Evolutionary conservation across 2,888 invertebrate genomes (phyloP).

Genomic region (Eristalinus sepulchralis): DNA sequence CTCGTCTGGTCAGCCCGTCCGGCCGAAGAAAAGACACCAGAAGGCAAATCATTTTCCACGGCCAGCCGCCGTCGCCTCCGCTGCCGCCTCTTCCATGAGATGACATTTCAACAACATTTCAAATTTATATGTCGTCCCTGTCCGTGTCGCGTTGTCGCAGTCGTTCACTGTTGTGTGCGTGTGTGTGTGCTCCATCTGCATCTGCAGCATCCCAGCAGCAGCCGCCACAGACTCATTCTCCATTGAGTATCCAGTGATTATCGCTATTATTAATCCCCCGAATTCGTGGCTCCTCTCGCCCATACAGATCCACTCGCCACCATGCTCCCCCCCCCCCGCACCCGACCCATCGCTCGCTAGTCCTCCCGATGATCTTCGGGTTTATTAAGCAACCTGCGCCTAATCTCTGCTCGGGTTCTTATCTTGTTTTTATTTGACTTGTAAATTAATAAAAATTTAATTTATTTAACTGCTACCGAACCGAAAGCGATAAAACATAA

Average conservation of each 20-base stretch:
- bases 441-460: constrained; percentile 79
- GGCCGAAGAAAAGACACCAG: constrained; percentile 45
- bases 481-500: constrained; percentile 73
- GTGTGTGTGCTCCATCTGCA: constrained; percentile 38
- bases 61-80: constrained; percentile 26
- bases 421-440: constrained; percentile 75
- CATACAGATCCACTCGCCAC: background rate
- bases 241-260: constrained; percentile 60
- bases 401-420: constrained; percentile 63
- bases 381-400: constrained; percentile 62
- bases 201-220: constrained; percentile 50
- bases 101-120: constrained; percentile 68
- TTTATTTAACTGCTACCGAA: constrained; percentile 77
- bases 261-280: constrained; percentile 65
- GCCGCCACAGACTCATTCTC: constrained; percentile 26
- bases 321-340: background rate
- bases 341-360: background rate
- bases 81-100: constrained; percentile 44
- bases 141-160: constrained; percentile 67
- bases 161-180: constrained; percentile 42
- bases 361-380: constrained; percentile 50
- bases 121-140: constrained; percentile 68
- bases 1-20: constrained; percentile 36
- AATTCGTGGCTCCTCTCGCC: constrained; percentile 27
- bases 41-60: constrained; percentile 71